Conservation (phyloP, 2,888 invertebrate species). For the Idaea biselata region DNA sequence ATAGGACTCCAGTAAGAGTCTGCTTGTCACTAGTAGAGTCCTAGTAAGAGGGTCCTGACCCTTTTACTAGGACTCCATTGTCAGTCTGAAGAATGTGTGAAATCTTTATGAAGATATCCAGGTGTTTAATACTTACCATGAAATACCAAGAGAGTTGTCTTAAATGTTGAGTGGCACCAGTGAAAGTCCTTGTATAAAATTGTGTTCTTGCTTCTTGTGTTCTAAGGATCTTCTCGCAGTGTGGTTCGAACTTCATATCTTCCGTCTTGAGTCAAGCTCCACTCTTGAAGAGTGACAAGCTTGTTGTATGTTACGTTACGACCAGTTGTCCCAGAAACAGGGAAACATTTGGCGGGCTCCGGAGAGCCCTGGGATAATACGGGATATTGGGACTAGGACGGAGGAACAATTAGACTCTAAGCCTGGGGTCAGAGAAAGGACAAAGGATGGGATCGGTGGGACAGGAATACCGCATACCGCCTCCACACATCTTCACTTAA, state of each 20-base stretch:
- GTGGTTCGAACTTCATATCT: constrained; percentile 11
- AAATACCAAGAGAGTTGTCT: too few species aligned
- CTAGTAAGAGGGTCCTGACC: too few species aligned
- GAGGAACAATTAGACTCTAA: background rate
- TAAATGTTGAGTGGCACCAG: background rate
- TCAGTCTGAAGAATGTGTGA: too few species aligned
- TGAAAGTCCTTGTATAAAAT: background rate
- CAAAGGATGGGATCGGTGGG: constrained; percentile 46
- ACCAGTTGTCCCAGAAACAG: constrained; percentile 37
- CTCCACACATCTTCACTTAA: constrained; percentile 70
- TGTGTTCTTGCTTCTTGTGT: background rate
- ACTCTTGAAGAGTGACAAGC: constrained; percentile 45
- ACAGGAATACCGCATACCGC: constrained; percentile 64
- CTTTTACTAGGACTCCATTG: too few species aligned
- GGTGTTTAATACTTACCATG: too few species aligned
- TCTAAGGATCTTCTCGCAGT: background rate
- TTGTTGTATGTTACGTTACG: constrained; percentile 20
- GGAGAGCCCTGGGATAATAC: constrained; percentile 53
- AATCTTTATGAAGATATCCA: too few species aligned
- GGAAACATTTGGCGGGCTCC: constrained; percentile 63
- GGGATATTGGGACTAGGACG: background rate
- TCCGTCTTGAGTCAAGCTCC: constrained; percentile 29
- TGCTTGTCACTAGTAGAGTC: too few species aligned
- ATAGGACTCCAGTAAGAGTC: too few species aligned
- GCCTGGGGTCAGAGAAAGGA: constrained; percentile 37